A percentile compares a stretch with the other conserved stretches of the same genome.
Evolutionary conservation across 2,797 vertebrate genomes (phyloP).

Genomic region (Chiroxiphia lanceolata): DNA sequence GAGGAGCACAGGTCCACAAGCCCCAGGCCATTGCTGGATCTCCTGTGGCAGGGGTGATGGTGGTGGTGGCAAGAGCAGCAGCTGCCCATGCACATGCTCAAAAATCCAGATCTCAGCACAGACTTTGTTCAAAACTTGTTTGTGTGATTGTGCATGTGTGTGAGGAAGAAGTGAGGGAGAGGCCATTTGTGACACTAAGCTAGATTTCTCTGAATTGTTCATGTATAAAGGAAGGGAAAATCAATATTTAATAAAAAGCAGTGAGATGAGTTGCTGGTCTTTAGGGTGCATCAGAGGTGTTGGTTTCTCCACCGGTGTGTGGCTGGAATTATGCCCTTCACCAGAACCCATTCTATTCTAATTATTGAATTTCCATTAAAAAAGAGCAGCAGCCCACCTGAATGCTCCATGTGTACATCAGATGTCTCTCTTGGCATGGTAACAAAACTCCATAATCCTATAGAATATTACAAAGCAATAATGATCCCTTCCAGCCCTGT

Average conservation of each 20-base stretch:
- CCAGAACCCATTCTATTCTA: background rate
- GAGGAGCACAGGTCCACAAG: background rate
- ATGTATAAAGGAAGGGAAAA: background rate
- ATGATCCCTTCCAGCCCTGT: background rate
- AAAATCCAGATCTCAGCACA: background rate
- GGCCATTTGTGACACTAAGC: background rate
- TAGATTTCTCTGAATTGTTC: background rate
- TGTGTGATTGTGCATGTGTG: rapidly evolving
- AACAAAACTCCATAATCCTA: background rate
- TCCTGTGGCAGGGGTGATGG: background rate
- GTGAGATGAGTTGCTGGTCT: background rate
- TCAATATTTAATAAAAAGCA: background rate
- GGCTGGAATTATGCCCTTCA: background rate
- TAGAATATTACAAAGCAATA: background rate
- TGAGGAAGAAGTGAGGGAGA: background rate
- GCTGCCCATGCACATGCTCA: rapidly evolving
- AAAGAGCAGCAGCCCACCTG: background rate
- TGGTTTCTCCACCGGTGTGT: background rate
- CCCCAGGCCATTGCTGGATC: rapidly evolving
- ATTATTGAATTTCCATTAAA: background rate
- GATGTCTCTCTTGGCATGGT: background rate
- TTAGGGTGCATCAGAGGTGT: background rate
- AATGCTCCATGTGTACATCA: background rate
- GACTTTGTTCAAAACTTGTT: background rate
- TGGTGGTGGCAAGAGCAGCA: background rate